phyloP scores from a whole-genome alignment of 2,888 invertebrate species.

The Dryomyza anilis region DNA sequence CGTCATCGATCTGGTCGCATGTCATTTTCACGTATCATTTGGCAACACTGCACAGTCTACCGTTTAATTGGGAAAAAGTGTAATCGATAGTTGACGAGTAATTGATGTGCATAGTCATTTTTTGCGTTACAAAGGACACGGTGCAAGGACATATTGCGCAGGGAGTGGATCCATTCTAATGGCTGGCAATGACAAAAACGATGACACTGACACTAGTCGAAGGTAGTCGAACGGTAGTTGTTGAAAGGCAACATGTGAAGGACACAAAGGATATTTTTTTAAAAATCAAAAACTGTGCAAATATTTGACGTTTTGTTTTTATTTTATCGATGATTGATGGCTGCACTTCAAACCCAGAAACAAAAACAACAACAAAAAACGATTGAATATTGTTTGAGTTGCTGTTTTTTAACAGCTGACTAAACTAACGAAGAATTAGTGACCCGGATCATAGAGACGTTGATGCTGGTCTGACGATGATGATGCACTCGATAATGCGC shows the following conservation, averaged over 20 bases:
- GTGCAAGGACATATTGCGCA: too few relatives aligned
- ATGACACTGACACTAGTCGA: conserved; percentile 28
- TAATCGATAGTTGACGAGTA: conserved; percentile 33
- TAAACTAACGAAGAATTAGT: conserved; percentile 34
- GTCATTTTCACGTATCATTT: conserved; percentile 62
- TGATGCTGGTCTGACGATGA: not conserved
- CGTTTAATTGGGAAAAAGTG: conserved; percentile 28
- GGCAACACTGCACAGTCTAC: conserved; percentile 41
- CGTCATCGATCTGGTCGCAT: conserved; percentile 60
- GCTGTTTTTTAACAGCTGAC: conserved; percentile 23
- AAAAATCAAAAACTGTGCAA: not conserved
- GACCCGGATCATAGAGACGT: not conserved
- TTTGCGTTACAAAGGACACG: too few relatives aligned
- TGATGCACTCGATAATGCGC: not conserved
- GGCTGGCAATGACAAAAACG: conserved; percentile 57
- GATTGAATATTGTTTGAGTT: not conserved
- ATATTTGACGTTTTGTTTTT: conserved; percentile 4
- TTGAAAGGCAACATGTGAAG: not conserved
- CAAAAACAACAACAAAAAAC: too few relatives aligned
- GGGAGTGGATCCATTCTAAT: too few relatives aligned
- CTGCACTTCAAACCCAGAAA: conserved; percentile 9
- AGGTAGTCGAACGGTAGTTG: not conserved
- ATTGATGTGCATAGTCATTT: too few relatives aligned
- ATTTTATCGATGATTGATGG: conserved; percentile 30
- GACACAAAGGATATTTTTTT: not conserved